A percentile compares a stretch with the other conserved stretches of the same genome.
phyloP scores from a whole-genome alignment of 2,113 vertebrate species.

The Vulpes lagopus region DNA sequence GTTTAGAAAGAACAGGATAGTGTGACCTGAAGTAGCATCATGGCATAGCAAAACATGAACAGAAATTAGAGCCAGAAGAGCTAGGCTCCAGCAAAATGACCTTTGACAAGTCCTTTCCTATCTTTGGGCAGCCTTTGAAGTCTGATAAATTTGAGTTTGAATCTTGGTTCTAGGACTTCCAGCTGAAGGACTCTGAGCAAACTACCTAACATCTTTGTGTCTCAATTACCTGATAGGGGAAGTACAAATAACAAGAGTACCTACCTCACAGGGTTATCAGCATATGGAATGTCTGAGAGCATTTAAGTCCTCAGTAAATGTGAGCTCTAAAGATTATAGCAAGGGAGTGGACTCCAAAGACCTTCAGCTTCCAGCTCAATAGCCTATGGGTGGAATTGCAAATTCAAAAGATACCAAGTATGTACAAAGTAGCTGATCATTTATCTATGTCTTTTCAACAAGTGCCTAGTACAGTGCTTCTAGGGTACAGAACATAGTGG shows the following conservation, averaged over 20 bases:
- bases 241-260: not conserved
- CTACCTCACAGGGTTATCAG: not conserved
- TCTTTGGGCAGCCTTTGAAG: slow-evolving; percentile 31
- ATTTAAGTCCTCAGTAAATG: not conserved
- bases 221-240: not conserved
- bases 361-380: not conserved
- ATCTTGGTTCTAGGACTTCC: slow-evolving; percentile 17
- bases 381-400: not conserved
- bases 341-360: not conserved
- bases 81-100: not conserved
- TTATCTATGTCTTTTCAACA: slow-evolving; percentile 43
- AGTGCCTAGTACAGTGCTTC: slow-evolving; percentile 12
- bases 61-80: slow-evolving; percentile 52
- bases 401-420: slow-evolving; percentile 61
- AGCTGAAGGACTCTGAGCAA: not conserved
- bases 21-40: not conserved
- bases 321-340: slow-evolving; percentile 31
- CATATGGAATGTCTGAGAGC: not conserved
- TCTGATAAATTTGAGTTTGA: slow-evolving; percentile 58
- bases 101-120: slow-evolving; percentile 34
- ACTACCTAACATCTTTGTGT: not conserved
- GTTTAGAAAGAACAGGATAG: slow-evolving; percentile 12
- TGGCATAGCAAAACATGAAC: not conserved
- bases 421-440: not conserved
- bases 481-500: not conserved